phyloP scores from a whole-genome alignment of 2,113 vertebrate species.

The Xyrauchen texanus region DNA sequence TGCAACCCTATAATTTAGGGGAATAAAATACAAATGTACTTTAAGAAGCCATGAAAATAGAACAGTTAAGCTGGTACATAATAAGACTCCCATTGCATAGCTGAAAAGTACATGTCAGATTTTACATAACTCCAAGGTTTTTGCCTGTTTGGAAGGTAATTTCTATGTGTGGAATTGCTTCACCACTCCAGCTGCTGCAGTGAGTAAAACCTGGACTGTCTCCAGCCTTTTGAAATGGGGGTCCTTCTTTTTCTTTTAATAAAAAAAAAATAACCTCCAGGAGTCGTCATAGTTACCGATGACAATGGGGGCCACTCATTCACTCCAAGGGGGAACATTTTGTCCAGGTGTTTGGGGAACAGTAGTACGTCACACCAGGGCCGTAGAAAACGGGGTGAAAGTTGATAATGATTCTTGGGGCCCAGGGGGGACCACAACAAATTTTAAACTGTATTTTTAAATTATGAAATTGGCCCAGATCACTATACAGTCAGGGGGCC shows the following conservation, averaged over 20 bases:
- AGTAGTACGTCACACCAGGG: constrained; percentile 62
- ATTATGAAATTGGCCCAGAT: too few species aligned
- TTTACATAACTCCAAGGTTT: constrained; percentile 70
- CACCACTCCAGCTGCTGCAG: constrained; percentile 70
- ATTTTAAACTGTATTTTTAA: too few species aligned
- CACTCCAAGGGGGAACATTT: constrained; percentile 48
- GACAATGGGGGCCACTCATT: constrained; percentile 40
- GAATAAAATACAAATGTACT: constrained; percentile 67
- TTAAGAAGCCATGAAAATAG: constrained; percentile 68
- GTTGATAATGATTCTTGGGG: too few species aligned
- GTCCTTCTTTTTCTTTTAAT: constrained; percentile 68
- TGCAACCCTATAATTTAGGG: constrained; percentile 61
- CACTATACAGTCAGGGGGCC: too few species aligned
- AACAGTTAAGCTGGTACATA: constrained; percentile 75
- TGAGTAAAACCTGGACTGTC: constrained; percentile 73
- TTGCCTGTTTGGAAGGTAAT: constrained; percentile 56
- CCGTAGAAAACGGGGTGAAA: too few species aligned
- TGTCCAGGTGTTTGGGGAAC: constrained; percentile 47
- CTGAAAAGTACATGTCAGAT: constrained; percentile 73
- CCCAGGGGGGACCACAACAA: too few species aligned
- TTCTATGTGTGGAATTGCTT: constrained; percentile 59
- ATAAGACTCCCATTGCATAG: constrained; percentile 80
- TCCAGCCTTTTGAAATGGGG: constrained; percentile 70
- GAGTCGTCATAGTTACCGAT: constrained; percentile 65
- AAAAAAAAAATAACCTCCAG: constrained; percentile 78